phyloP scores from a whole-genome alignment of 1,140 invertebrate genomes.

The Acromyrmex heyeri region DNA sequence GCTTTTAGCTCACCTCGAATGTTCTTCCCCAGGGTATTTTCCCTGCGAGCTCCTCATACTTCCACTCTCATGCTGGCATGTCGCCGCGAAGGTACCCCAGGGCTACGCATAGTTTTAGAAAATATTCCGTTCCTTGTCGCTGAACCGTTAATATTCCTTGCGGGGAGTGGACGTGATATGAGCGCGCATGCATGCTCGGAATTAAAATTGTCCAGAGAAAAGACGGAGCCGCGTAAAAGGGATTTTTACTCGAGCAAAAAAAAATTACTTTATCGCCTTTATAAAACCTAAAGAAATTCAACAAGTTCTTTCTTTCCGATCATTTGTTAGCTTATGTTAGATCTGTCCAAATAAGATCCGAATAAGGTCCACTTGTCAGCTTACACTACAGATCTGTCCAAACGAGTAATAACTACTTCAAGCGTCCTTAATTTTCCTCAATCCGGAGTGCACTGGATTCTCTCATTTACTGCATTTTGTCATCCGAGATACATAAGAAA shows the following conservation, averaged over 20 bases:
- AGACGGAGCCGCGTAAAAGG: neutral
- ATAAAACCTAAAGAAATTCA: neutral
- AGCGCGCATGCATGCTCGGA: conserved; percentile 39
- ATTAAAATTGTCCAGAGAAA: conserved; percentile 76
- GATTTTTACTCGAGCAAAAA: conserved; percentile 18
- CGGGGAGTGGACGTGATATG: conserved; percentile 22
- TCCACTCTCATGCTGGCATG: conserved; percentile 74
- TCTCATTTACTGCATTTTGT: conserved; percentile 1
- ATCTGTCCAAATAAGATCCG: too few species aligned
- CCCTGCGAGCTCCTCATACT: conserved; percentile 81
- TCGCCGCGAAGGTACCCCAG: conserved; percentile 77
- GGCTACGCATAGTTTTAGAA: conserved; percentile 85
- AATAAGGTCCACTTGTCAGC: too few species aligned
- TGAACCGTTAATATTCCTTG: conserved; percentile 79
- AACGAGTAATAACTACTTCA: neutral
- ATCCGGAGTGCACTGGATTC: neutral
- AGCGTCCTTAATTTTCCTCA: conserved; percentile 11
- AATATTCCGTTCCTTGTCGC: conserved; percentile 82
- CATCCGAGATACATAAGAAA: conserved; percentile 32
- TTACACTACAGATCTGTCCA: neutral
- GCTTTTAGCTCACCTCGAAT: conserved; percentile 78
- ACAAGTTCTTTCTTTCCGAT: neutral
- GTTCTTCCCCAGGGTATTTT: conserved; percentile 81
- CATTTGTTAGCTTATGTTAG: neutral
- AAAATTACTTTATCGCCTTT: neutral